Evolutionary conservation across 2,113 vertebrate genomes (phyloP), one percentile per base, ranked within the genome.

Genomic region (Siniperca chuatsi): DNA sequence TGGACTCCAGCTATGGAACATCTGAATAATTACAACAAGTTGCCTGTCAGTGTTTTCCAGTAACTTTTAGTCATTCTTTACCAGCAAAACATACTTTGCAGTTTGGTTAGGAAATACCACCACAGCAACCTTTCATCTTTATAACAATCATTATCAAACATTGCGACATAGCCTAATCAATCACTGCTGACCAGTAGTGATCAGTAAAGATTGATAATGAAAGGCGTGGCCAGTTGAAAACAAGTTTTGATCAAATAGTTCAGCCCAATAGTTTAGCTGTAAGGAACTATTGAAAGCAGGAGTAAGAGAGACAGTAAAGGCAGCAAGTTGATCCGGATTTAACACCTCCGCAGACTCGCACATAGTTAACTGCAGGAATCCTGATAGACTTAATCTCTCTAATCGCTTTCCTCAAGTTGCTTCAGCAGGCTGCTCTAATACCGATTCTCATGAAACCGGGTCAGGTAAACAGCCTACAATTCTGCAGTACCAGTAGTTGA

Each of bases 331-430:
- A 84, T 85, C 83, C 57, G 83, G 79, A 76, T 13, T 89, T 71
- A 84, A 82, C 92, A 90, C 87, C 85, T 92, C 83, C 55, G 15
- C 58, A 75, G 23, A 83, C 37, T 80, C 42, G 42, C 70, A 33
- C 60, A 73, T 67, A 84, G 84, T 77, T 72, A 81, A 84, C 89
- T 79, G 91, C 40, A 76, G 89, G 85, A 85, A 90, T 92, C 92
- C 92, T 61, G 91, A 78, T 40, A 75, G 90, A 88, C 82, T 88
- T 93, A 94, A 96, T 94, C 95, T 92, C 91, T 67, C 92, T 95
- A 96, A 95, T 96, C 95, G 88, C 92, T 86, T 90, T 92, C 84
- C 75, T 79, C 86, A 65, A 61, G 73, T 89, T 87, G 86, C 82
- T 89, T 69, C 79, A 75, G 72, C 82, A 86, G 85, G 52, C 66